phyloP scores from a whole-genome alignment of 2,888 invertebrate species.

The Cephus sareptanus region DNA sequence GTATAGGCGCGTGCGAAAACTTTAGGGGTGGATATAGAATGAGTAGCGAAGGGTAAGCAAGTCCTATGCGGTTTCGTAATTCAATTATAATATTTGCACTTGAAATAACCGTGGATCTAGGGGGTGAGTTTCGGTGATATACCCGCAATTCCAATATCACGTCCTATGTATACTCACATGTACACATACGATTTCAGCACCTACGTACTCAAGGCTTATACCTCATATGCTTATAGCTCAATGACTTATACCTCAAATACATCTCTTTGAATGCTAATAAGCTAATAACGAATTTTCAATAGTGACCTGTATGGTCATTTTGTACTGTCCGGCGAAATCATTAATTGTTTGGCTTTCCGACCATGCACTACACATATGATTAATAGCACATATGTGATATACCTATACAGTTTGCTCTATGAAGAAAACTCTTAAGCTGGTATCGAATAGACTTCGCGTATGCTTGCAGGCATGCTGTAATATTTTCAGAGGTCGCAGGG shows the following conservation, averaged over 20 bases:
- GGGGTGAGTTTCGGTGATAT: too few species aligned
- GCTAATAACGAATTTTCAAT: background rate
- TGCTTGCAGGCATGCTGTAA: background rate
- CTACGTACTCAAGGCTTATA: too few species aligned
- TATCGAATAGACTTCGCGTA: background rate
- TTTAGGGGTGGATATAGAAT: background rate
- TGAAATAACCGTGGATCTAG: slow-evolving; percentile 12
- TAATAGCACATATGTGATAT: background rate
- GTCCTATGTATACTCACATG: background rate
- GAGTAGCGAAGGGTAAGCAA: background rate
- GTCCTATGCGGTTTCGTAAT: slow-evolving; percentile 7
- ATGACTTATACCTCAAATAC: too few species aligned
- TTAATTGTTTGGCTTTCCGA: background rate
- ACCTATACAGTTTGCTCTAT: background rate
- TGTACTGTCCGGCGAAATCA: background rate
- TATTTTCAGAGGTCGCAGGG: background rate
- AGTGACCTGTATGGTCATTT: too few species aligned
- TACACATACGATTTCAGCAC: background rate
- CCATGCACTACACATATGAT: background rate
- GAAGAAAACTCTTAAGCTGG: background rate
- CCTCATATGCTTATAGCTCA: too few species aligned
- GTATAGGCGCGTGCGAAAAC: background rate
- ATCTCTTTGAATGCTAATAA: background rate
- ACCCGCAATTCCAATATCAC: too few species aligned
- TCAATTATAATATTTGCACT: slow-evolving; percentile 23